These are phyloP conservation scores for Tachina lurida DNA, from an alignment of 2,888 invertebrate species.

Conservation along the genomic window DNA sequence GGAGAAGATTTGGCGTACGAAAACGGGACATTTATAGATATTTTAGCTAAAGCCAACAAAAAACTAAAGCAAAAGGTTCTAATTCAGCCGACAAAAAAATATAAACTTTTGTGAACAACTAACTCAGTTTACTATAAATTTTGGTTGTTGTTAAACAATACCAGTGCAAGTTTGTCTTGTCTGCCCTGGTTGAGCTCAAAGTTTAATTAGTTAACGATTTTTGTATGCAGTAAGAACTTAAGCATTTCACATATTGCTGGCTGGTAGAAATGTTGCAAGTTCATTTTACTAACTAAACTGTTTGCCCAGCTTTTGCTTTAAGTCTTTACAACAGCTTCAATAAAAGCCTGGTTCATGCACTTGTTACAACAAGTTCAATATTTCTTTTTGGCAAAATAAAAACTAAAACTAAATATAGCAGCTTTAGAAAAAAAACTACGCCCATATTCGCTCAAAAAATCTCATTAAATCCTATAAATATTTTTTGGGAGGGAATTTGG, in stretches of 20 bases:
- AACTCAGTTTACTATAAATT: background rate
- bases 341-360: conserved; percentile 50
- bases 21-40: conserved; percentile 51
- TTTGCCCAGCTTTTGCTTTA: conserved; percentile 38
- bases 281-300: background rate
- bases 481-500: conserved; percentile 33
- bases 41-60: background rate
- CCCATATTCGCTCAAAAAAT: conserved; percentile 61
- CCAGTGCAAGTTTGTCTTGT: conserved; percentile 39
- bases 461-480: conserved; percentile 65
- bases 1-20: conserved; percentile 39
- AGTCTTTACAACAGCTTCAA: background rate
- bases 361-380: conserved; percentile 60
- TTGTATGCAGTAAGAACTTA: conserved; percentile 21
- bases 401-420: conserved; percentile 18
- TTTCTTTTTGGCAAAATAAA: conserved; percentile 14
- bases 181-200: conserved; percentile 54
- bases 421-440: conserved; percentile 42
- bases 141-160: background rate
- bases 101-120: background rate
- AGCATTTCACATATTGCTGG: background rate
- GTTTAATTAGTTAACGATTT: conserved; percentile 63
- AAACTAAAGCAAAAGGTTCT: conserved; percentile 41
- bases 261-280: background rate
- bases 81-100: conserved; percentile 39